A percentile compares a stretch with the other conserved stretches of the same genome.
These are phyloP conservation scores for Channa argus DNA, from an alignment of 2,113 vertebrate species.

Conservation along the genomic window DNA sequence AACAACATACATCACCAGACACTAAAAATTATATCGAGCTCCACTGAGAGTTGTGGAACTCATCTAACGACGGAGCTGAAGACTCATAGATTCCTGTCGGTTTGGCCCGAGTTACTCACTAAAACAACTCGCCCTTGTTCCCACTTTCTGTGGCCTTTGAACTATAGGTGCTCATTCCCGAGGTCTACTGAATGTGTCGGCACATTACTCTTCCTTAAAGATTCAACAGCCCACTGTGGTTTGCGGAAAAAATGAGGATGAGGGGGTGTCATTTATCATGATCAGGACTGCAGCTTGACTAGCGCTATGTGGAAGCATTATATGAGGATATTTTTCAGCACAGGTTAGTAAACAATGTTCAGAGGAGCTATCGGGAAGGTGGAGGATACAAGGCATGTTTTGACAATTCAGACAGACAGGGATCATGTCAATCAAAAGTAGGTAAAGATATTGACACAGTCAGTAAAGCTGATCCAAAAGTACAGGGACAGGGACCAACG, in stretches of 20 bases:
- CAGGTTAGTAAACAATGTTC: slow-evolving; percentile 9
- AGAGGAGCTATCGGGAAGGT: neutral
- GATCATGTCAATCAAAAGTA: neutral
- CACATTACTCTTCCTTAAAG: slow-evolving; percentile 72
- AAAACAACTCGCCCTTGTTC: slow-evolving; percentile 49
- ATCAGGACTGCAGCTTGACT: slow-evolving; percentile 59
- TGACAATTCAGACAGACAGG: slow-evolving; percentile 7
- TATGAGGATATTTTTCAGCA: slow-evolving; percentile 33
- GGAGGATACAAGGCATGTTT: slow-evolving; percentile 8
- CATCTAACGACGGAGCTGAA: slow-evolving; percentile 21
- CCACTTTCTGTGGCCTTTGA: slow-evolving; percentile 46
- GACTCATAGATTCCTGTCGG: slow-evolving; percentile 42
- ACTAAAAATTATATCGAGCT: slow-evolving; percentile 21
- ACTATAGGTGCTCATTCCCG: slow-evolving; percentile 61
- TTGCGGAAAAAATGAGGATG: slow-evolving; percentile 28
- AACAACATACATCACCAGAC: slow-evolving; percentile 13
- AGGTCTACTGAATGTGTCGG: slow-evolving; percentile 43
- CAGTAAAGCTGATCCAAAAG: neutral
- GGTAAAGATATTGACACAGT: neutral
- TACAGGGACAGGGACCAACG: slow-evolving; percentile 1
- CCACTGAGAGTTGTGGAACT: slow-evolving; percentile 31
- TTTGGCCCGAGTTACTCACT: slow-evolving; percentile 20
- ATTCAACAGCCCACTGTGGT: slow-evolving; percentile 39
- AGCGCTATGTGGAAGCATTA: slow-evolving; percentile 42
- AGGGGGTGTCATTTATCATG: slow-evolving; percentile 55